These are phyloP conservation scores for Beris chalybata DNA, from an alignment of 2,888 invertebrate species.

Conservation along the genomic window DNA sequence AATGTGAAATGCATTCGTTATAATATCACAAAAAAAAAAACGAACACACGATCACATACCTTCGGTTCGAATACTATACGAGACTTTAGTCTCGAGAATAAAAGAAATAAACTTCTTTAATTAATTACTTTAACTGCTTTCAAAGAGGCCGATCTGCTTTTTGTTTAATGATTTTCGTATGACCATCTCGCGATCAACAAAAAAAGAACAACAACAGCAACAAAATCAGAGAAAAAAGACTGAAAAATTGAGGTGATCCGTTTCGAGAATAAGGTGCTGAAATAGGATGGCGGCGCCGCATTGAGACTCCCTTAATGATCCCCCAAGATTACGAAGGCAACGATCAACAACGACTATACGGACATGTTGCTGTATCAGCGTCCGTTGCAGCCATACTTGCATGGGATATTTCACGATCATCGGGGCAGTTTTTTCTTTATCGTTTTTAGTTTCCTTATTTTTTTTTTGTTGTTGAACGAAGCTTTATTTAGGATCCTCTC, in stretches of 20 bases:
- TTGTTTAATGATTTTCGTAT: slow-evolving; percentile 38
- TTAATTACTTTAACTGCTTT: slow-evolving; percentile 37
- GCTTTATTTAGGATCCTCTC: too few species aligned
- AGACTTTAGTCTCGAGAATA: too few species aligned
- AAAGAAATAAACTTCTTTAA: slow-evolving; percentile 38
- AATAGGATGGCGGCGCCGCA: slow-evolving; percentile 36
- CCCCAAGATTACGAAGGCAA: slow-evolving; percentile 28
- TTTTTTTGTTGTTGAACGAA: not conserved
- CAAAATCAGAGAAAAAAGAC: not conserved
- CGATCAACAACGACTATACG: not conserved
- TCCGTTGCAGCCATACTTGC: not conserved
- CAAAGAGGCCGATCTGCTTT: slow-evolving; percentile 37
- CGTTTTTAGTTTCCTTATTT: not conserved
- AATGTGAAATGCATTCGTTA: too few species aligned
- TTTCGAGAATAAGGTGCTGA: slow-evolving; percentile 24
- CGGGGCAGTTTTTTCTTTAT: slow-evolving; percentile 8
- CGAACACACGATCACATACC: too few species aligned
- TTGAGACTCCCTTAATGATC: slow-evolving; percentile 37
- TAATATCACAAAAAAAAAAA: too few species aligned
- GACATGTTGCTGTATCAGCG: slow-evolving; percentile 7
- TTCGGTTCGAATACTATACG: too few species aligned
- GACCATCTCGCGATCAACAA: slow-evolving; percentile 25
- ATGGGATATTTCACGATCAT: not conserved
- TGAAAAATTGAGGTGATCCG: slow-evolving; percentile 18
- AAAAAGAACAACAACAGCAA: not conserved